Evolutionary conservation across 64 coral and sea anemone genomes (phyloP).

Genomic region (Pocillopora damicornis): DNA sequence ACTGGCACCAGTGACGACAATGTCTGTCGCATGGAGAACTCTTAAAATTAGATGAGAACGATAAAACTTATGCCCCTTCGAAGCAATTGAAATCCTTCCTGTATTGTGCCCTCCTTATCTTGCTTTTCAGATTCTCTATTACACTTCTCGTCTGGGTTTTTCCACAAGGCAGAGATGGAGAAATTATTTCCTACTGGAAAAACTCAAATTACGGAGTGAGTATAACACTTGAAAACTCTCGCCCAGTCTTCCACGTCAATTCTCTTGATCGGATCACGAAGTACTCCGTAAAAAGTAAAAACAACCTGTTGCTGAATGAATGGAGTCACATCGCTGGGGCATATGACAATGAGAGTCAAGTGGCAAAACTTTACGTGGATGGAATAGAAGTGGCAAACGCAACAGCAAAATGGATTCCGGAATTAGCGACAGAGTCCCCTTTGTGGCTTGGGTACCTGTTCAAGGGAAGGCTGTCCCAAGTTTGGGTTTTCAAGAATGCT

Average conservation of each 20-base stretch:
- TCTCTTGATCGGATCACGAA: conserved; percentile 2
- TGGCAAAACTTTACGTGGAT: not conserved
- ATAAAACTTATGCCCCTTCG: not conserved
- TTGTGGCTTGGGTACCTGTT: conserved; percentile 38
- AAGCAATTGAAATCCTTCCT: not conserved
- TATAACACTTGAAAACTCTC: not conserved
- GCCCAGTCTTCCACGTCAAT: conserved; percentile 8
- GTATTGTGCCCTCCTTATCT: not conserved
- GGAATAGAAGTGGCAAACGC: not conserved
- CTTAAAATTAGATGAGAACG: too few relatives aligned
- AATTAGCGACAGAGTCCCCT: conserved; percentile 14
- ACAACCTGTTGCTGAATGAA: not conserved
- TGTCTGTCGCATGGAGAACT: too few relatives aligned
- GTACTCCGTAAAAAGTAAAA: not conserved
- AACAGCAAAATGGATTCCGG: not conserved
- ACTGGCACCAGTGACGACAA: too few relatives aligned
- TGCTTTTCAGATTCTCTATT: conserved; percentile 16
- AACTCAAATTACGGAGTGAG: conserved; percentile 18
- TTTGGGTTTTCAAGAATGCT: conserved; percentile 17
- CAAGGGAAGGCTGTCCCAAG: conserved; percentile 5
- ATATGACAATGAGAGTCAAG: not conserved
- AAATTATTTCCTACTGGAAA: conserved; percentile 25
- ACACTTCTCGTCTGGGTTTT: conserved; percentile 16
- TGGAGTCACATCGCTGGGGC: conserved; percentile 20
- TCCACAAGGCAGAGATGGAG: not conserved